These are phyloP conservation scores for Oceanites oceanicus DNA, from an alignment of 2,113 vertebrate genomes.

Conservation along the genomic window DNA sequence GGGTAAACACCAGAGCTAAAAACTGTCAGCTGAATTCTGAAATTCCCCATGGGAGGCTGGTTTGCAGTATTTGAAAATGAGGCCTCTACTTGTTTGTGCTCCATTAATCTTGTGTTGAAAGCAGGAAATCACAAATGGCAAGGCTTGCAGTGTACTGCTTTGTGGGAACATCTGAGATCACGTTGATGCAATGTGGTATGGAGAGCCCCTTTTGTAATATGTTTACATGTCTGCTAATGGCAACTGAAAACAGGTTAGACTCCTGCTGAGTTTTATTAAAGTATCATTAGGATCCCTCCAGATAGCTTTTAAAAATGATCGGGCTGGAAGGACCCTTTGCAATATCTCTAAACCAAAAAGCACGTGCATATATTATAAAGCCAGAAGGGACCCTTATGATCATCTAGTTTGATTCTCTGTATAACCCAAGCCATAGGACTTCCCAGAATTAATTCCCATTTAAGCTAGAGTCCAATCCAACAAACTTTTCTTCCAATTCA, in stretches of 20 bases:
- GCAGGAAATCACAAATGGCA: background rate
- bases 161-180: background rate
- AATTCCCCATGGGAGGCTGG: background rate
- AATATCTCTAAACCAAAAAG: constrained; percentile 48
- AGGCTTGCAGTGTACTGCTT: background rate
- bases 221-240: background rate
- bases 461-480: background rate
- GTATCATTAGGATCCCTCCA: background rate
- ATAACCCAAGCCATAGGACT: background rate
- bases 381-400: background rate
- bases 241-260: background rate
- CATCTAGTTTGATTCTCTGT: background rate
- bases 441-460: background rate
- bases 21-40: background rate
- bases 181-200: background rate
- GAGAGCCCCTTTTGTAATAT: background rate
- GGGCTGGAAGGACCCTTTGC: background rate
- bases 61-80: background rate
- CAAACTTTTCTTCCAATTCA: background rate
- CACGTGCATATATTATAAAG: constrained; percentile 50
- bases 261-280: background rate
- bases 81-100: background rate
- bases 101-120: background rate
- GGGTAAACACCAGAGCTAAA: background rate
- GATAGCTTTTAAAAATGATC: background rate